Evolutionary conservation across 2,797 vertebrate species (phyloP), one percentile per base, ranked within the genome.

Genomic region (Coluber constrictor): DNA sequence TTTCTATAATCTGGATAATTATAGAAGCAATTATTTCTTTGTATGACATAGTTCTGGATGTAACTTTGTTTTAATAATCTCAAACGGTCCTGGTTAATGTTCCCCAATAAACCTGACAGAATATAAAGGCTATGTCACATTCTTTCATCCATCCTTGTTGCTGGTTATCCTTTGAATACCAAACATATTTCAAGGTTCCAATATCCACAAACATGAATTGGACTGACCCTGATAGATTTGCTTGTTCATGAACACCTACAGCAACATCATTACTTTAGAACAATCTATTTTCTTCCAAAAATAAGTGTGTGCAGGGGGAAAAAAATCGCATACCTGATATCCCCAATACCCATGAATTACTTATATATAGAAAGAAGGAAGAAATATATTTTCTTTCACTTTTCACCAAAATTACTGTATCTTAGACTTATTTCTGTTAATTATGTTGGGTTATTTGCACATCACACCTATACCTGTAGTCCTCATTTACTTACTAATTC

Each of bases 221-320:
- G 29, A 55, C 25, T 89, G 92, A 89, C 12, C 37, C 92, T 89
- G 92, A 89, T 61, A 57, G 29, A 92, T 83, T 47, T 61, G 55
- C 83, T 79, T 89, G 63, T 79, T 92, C 87, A 89, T 89, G 66
- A 92, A 89, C 66, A 89, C 11, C 56, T 59, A 61, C 43, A 83
- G 11, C 20, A 83, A 29, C 32, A 79, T 3, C 37, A 79, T 79
- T 79, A 79, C 37, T 79, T 79, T 79, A 43, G 18, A 79, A 79
- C 20, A 10, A 79, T 43, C 74, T 79, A 23, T 79, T 79, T 79
- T 79, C 18, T 43, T 43, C 18, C 23, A 20, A 43, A 23, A 79
- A 79, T 43, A 43, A 43, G 18, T 11, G 18, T 79, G 32, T 23
- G 3, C 32, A 43, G 37, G 37, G n/a, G 0, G 1, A 4, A 20